Percentiles rank a stretch among this genome's conserved stretches.
Evolutionary conservation across 2,113 vertebrate genomes (phyloP).

Genomic region (Tragelaphus scriptus): DNA sequence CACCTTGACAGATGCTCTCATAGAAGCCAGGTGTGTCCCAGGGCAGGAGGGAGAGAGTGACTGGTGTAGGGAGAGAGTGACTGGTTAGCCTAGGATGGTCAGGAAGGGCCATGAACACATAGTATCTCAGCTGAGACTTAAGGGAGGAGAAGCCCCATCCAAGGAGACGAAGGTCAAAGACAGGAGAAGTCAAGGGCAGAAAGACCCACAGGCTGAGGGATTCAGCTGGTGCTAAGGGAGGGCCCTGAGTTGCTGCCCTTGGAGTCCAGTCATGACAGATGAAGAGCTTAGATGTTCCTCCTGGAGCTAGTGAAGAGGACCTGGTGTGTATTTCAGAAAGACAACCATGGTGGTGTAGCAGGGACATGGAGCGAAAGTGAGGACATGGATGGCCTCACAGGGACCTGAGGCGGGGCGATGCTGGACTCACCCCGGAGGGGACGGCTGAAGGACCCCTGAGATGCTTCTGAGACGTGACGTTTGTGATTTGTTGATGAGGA

Average conservation of each 20-base stretch:
- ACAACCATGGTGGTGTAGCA: background rate
- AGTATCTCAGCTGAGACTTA: background rate
- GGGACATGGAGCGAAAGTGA: fast-evolving
- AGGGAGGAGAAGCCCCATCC: background rate
- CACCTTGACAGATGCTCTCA: background rate
- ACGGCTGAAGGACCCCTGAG: background rate
- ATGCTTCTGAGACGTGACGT: background rate
- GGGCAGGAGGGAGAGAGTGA: background rate
- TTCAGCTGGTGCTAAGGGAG: background rate
- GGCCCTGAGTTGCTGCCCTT: too few species aligned
- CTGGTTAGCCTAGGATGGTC: background rate
- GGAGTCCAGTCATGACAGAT: background rate
- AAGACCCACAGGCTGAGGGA: background rate
- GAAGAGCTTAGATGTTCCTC: background rate
- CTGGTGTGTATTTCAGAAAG: background rate
- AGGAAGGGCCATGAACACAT: background rate
- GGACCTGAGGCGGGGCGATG: fast-evolving
- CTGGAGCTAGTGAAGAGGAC: background rate
- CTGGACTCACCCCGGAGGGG: fast-evolving
- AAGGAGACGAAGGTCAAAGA: background rate
- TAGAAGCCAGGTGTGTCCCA: background rate
- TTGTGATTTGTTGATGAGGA: background rate
- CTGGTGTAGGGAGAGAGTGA: background rate
- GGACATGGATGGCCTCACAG: too few species aligned
- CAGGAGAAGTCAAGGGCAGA: background rate